Evolutionary conservation across 2,113 vertebrate genomes (phyloP).

Genomic region (Shinisaurus crocodilurus): DNA sequence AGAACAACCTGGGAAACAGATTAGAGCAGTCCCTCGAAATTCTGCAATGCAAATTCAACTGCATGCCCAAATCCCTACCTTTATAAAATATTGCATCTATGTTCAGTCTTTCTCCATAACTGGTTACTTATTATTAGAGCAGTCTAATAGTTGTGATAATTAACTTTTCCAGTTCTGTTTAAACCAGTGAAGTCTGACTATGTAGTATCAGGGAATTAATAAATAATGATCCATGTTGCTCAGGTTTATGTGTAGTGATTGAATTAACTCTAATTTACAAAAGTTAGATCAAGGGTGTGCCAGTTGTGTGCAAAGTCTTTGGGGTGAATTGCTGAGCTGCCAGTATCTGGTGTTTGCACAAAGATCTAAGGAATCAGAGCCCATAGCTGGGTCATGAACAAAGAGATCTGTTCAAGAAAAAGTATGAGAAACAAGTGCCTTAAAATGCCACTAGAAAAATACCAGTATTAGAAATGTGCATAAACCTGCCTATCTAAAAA

Average conservation of each 20-base stretch:
- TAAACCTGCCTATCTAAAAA: not conserved
- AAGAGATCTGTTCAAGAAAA: not conserved
- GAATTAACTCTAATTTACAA: not conserved
- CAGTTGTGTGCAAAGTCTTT: not conserved
- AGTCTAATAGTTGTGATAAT: slow-evolving; percentile 71
- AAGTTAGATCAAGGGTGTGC: not conserved
- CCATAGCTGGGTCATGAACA: not conserved
- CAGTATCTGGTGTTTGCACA: not conserved
- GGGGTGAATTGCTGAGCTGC: not conserved
- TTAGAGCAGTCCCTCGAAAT: slow-evolving; percentile 73
- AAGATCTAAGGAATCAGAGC: not conserved
- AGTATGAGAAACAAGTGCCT: slow-evolving; percentile 36
- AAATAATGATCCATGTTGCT: slow-evolving; percentile 56
- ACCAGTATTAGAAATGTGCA: not conserved
- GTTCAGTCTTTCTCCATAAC: slow-evolving; percentile 49
- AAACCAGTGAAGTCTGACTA: slow-evolving; percentile 75
- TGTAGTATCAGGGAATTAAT: slow-evolving; percentile 43
- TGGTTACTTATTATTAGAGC: slow-evolving; percentile 78
- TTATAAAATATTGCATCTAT: slow-evolving; percentile 15
- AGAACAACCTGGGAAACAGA: slow-evolving; percentile 83
- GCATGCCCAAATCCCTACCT: slow-evolving; percentile 32
- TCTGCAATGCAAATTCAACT: slow-evolving; percentile 23
- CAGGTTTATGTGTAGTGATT: slow-evolving; percentile 38
- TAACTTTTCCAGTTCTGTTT: slow-evolving; percentile 75
- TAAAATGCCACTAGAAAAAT: slow-evolving; percentile 30